These are phyloP conservation scores for Characodon lateralis DNA, from an alignment of 2,797 vertebrate genomes.

Conservation along the genomic window DNA sequence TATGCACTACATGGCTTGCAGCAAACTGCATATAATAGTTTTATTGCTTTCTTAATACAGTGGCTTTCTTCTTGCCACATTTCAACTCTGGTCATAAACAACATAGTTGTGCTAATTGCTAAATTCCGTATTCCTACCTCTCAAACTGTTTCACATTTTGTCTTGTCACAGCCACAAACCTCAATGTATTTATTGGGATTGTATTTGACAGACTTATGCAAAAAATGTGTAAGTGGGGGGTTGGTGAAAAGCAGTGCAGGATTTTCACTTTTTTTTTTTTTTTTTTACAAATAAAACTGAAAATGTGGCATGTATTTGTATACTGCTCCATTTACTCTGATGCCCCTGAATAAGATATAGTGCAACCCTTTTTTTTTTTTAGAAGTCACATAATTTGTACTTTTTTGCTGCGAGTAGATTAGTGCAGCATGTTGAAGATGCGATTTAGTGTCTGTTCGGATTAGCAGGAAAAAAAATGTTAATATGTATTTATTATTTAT, in stretches of 20 bases:
- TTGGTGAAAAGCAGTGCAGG: neutral
- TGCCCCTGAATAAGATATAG: neutral
- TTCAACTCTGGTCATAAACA: neutral
- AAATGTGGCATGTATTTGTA: neutral
- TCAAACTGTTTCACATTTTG: neutral
- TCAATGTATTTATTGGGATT: neutral
- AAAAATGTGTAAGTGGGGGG: neutral
- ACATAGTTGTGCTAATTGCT: neutral
- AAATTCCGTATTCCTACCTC: neutral
- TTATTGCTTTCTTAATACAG: neutral
- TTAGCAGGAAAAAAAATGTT: neutral
- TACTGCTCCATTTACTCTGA: neutral
- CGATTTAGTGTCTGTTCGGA: neutral
- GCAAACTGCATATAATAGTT: too few relatives aligned
- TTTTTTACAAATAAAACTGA: neutral
- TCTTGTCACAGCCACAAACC: neutral
- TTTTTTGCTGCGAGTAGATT: neutral
- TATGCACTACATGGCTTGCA: neutral
- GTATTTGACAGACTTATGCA: neutral
- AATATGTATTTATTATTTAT: neutral
- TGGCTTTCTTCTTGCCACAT: neutral
- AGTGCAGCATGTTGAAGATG: slow-evolving; percentile 1
- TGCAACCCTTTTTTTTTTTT: neutral
- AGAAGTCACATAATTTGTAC: neutral
- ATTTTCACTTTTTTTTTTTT: neutral